Evolutionary conservation across 2,888 invertebrate genomes (phyloP).

Genomic region (Bellardia pandia): DNA sequence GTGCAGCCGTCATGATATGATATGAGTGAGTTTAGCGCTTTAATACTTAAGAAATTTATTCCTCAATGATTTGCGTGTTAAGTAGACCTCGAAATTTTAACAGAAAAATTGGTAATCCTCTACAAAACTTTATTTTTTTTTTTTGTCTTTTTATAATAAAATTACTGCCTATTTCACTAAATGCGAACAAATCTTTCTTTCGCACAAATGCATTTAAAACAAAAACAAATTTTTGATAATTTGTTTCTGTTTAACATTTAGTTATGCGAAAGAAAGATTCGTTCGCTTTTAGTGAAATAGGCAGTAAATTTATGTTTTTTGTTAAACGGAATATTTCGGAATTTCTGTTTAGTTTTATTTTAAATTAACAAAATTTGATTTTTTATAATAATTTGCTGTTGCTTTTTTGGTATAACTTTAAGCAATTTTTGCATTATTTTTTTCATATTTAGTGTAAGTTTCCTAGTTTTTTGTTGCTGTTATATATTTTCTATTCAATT

Average conservation of each 20-base stretch:
- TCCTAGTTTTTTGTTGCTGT: background rate
- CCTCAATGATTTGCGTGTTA: constrained; percentile 26
- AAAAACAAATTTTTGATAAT: too few species aligned
- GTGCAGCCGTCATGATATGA: background rate
- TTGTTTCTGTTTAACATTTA: too few species aligned
- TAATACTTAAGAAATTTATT: background rate
- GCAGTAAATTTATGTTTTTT: too few species aligned
- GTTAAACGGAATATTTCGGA: too few species aligned
- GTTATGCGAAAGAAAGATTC: too few species aligned
- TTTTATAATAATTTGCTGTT: constrained; percentile 1
- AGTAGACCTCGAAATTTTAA: constrained; percentile 37
- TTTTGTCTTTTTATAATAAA: background rate
- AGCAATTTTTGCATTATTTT: background rate
- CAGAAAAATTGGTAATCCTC: constrained; percentile 2
- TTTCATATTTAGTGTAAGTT: background rate
- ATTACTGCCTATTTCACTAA: too few species aligned
- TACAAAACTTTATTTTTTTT: background rate
- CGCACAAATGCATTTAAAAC: too few species aligned
- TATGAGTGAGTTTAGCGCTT: too few species aligned
- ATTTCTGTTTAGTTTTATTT: constrained; percentile 26
- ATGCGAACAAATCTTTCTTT: too few species aligned
- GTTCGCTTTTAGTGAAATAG: too few species aligned
- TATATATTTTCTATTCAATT: background rate
- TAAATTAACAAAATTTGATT: constrained; percentile 18
- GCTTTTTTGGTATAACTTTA: constrained; percentile 3